Evolutionary conservation across 2,113 vertebrate genomes (phyloP).

Genomic region (Pelusios castaneus): DNA sequence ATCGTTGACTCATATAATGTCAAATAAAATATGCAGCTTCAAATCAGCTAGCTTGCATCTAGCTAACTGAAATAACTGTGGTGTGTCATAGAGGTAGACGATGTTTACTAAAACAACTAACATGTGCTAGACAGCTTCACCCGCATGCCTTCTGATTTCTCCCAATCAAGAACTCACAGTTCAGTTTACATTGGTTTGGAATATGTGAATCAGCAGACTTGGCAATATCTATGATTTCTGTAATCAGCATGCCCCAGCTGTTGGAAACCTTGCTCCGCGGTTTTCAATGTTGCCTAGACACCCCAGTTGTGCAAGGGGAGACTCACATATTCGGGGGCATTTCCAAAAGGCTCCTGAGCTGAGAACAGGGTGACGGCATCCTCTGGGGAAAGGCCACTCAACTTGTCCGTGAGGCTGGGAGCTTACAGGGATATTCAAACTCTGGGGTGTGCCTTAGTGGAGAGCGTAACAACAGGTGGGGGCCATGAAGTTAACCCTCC

Average conservation of each 20-base stretch:
- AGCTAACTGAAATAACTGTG: slow-evolving; percentile 1
- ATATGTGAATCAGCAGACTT: background rate
- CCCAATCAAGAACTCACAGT: slow-evolving; percentile 7
- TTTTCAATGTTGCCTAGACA: slow-evolving; percentile 22
- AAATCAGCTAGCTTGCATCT: background rate
- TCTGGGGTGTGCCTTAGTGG: no score
- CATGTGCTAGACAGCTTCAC: background rate
- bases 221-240: background rate
- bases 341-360: background rate
- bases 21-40: slow-evolving; percentile 5
- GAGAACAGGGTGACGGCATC: background rate
- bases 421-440: background rate
- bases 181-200: background rate
- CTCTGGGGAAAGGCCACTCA: background rate
- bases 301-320: background rate
- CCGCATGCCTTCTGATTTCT: slow-evolving; percentile 38
- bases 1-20: slow-evolving; percentile 2
- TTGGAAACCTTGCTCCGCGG: background rate
- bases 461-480: background rate
- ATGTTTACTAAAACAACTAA: slow-evolving; percentile 48
- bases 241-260: background rate
- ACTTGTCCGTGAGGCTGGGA: background rate
- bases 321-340: background rate
- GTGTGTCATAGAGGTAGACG: background rate
- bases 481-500: background rate